Percentiles rank a stretch among this genome's conserved stretches.
phyloP scores from a whole-genome alignment of 2,113 vertebrate genomes.

The Oriolus oriolus region DNA sequence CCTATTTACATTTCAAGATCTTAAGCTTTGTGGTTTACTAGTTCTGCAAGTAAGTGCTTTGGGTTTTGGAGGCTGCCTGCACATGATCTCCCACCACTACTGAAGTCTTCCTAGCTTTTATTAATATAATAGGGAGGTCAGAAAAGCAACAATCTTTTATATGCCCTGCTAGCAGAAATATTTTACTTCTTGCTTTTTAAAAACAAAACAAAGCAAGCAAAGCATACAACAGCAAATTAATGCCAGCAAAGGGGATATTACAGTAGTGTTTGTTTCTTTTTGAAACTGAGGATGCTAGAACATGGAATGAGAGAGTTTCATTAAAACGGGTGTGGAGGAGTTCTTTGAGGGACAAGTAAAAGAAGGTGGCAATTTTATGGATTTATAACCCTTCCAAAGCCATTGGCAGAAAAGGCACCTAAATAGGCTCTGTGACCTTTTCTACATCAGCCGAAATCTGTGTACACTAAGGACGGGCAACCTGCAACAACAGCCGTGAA shows the following conservation, averaged over 20 bases:
- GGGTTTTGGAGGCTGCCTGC: conserved; percentile 63
- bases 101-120: conserved; percentile 50
- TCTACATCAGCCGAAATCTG: neutral
- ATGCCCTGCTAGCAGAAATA: conserved; percentile 36
- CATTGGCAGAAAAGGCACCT: neutral
- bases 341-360: neutral
- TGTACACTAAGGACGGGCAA: neutral
- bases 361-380: neutral
- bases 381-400: neutral
- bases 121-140: conserved; percentile 61
- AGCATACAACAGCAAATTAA: neutral
- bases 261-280: conserved; percentile 30
- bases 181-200: conserved; percentile 10
- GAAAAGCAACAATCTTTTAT: conserved; percentile 38
- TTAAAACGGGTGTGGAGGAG: conserved; percentile 31
- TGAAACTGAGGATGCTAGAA: conserved; percentile 26
- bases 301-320: neutral
- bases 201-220: conserved; percentile 31
- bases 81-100: conserved; percentile 45
- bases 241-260: conserved; percentile 7
- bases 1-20: conserved; percentile 71
- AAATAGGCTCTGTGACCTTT: conserved; percentile 15
- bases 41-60: conserved; percentile 61
- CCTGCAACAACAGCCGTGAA: neutral
- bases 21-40: conserved; percentile 68